Conservation (phyloP, 1,140 invertebrate species). For the Caenorhabditis inopinata region DNA sequence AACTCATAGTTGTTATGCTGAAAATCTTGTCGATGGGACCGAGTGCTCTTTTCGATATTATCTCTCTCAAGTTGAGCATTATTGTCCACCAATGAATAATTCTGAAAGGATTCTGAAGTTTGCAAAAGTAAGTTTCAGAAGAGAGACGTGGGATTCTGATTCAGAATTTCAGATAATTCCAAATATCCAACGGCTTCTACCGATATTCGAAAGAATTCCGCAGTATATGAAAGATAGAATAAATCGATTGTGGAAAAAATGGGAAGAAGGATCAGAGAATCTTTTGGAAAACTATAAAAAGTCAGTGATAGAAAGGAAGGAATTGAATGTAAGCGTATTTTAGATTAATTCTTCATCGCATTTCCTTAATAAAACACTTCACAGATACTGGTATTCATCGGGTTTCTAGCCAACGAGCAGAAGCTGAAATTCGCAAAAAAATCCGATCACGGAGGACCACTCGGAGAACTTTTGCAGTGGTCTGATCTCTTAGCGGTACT, state of each 20-base stretch:
- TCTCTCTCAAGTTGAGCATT: constrained; percentile 66
- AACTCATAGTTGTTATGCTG: constrained; percentile 67
- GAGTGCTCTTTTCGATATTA: constrained; percentile 68
- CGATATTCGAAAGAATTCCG: constrained; percentile 65
- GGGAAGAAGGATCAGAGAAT: constrained; percentile 62
- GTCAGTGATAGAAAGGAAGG: constrained; percentile 49
- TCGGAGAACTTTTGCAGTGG: constrained; percentile 69
- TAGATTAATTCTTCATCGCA: background rate
- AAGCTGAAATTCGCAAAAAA: constrained; percentile 68
- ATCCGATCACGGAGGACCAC: constrained; percentile 67
- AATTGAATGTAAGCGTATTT: constrained; percentile 53
- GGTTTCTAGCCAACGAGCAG: constrained; percentile 67
- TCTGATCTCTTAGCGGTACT: constrained; percentile 67
- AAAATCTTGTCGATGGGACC: constrained; percentile 67
- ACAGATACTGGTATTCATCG: constrained; percentile 68
- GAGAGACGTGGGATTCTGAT: no score
- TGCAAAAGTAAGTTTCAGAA: background rate
- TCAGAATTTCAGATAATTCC: constrained; percentile 6
- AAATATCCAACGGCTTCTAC: constrained; percentile 61
- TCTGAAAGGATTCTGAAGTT: background rate
- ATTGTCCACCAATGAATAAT: constrained; percentile 45
- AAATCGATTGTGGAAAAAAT: constrained; percentile 66
- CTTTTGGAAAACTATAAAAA: constrained; percentile 55
- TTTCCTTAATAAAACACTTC: constrained; percentile 35
- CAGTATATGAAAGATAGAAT: constrained; percentile 67